phyloP scores from a whole-genome alignment of 1,140 invertebrate species.

The Colletes latitarsis region DNA sequence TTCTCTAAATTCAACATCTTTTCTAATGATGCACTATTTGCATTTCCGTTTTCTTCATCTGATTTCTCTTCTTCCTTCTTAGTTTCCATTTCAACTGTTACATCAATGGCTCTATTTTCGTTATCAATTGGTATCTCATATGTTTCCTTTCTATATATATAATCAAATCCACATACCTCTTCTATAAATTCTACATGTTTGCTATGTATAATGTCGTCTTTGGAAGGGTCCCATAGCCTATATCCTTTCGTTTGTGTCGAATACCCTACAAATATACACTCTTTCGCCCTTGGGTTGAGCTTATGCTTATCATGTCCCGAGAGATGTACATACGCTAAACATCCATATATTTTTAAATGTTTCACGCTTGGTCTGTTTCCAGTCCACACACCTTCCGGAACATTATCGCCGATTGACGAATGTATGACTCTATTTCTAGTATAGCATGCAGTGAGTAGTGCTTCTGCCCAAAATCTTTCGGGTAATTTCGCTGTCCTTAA shows the following conservation, averaged over 20 bases:
- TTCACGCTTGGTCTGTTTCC: constrained; percentile 34
- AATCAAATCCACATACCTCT: constrained; percentile 3
- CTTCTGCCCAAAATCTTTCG: constrained; percentile 35
- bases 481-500: constrained; percentile 12
- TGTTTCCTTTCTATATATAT: constrained; percentile 11
- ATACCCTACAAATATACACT: constrained; percentile 35
- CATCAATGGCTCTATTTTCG: background rate
- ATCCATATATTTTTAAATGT: constrained; percentile 31
- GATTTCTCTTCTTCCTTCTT: background rate
- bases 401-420: background rate
- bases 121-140: background rate
- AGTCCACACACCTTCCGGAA: constrained; percentile 23
- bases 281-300: background rate
- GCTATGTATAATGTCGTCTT: constrained; percentile 14
- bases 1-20: too few species aligned
- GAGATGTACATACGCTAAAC: constrained; percentile 17
- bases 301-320: constrained; percentile 1
- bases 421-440: constrained; percentile 32
- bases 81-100: background rate
- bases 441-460: constrained; percentile 22
- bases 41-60: background rate
- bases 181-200: constrained; percentile 36
- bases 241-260: constrained; percentile 13
- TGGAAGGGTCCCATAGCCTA: constrained; percentile 7
- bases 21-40: too few species aligned